Evolutionary conservation across 1,140 invertebrate species (phyloP).

Genomic region (Plutomurus gul): DNA sequence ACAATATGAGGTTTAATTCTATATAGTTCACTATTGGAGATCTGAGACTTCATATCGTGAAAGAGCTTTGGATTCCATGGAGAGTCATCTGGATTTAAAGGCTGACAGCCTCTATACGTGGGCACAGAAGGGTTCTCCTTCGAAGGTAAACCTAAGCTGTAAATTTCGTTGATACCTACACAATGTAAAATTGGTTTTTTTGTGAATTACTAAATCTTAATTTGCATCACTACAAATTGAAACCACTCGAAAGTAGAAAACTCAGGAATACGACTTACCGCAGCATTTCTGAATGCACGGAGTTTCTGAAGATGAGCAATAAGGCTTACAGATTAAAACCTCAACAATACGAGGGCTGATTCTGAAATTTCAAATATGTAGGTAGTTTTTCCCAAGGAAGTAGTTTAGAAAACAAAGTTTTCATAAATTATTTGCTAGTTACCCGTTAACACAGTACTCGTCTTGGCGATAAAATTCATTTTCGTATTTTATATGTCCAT

Average conservation of each 20-base stretch:
- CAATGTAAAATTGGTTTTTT: no score
- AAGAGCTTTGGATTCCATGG: constrained; percentile 23
- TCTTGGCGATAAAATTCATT: constrained; percentile 40
- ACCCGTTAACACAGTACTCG: constrained; percentile 41
- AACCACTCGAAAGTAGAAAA: no score
- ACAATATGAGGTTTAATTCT: constrained; percentile 33
- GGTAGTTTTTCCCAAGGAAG: not conserved
- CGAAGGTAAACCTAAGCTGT: constrained; percentile 26
- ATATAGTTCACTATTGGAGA: not conserved
- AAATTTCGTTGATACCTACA: constrained; percentile 34
- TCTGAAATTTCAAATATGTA: not conserved
- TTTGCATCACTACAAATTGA: no score
- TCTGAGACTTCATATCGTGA: constrained; percentile 20
- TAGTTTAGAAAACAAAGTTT: not conserved
- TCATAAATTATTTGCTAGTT: not conserved
- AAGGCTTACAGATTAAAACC: constrained; percentile 39
- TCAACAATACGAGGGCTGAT: constrained; percentile 36
- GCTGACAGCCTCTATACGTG: constrained; percentile 19
- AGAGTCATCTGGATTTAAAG: constrained; percentile 11
- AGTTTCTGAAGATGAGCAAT: constrained; percentile 13
- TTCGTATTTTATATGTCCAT: constrained; percentile 40
- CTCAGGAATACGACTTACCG: no score
- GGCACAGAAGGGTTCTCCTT: not conserved
- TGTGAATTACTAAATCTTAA: no score
- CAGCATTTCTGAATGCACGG: constrained; percentile 44